Base-by-base conservation (phyloP, 2,113 vertebrate species). In the Larimichthys crocea region DNA sequence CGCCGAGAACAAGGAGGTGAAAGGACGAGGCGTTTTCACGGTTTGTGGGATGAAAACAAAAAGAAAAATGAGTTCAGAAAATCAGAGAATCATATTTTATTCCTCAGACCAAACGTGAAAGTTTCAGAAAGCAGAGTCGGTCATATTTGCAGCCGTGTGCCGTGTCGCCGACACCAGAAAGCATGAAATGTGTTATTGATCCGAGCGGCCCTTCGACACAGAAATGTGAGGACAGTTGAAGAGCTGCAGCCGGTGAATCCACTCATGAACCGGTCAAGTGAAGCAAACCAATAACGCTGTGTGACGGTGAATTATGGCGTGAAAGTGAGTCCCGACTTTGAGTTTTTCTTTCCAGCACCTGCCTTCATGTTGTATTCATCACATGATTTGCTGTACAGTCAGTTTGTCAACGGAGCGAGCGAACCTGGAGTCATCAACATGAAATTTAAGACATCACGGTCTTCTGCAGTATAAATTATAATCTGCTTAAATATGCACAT, bases 131-230 rank as follows among this genome's bases (percentile, higher is more conserved):
- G 65, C 56, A 22, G n/a, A 68, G 1, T 42, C 35, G 26, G 46
- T 72, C 22, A 19, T 0, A 69, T 10, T 19, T 1, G n/a, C 29
- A 12, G 14, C 70, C 42, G 55, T 2, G 56, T 31, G 12, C 74
- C 56, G 26, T 35, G 76, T 56, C 24, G 4, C 24, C n/a, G 49
- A 76, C 83, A 62, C 20, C 80, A 82, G 48, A n/a, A 53, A 82
- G 79, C 79, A 82, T 86, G 86, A 88, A 87, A 90, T 90, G 31
- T 50, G 50, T 75, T 86, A 83, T 85, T 80, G 90, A 90, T 87
- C 82, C 1, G 57, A 59, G 48, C 22, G 44, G 16, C 31, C 17
- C 66, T 56, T 31, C 67, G 67, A 82, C 63, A 44, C 60, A 61
- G 73, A 66, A 63, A 68, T 64, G 78, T 31, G 55, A 72, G 74